Evolutionary conservation across 2,888 invertebrate genomes (phyloP).

Genomic region (Sthenelais limicola): DNA sequence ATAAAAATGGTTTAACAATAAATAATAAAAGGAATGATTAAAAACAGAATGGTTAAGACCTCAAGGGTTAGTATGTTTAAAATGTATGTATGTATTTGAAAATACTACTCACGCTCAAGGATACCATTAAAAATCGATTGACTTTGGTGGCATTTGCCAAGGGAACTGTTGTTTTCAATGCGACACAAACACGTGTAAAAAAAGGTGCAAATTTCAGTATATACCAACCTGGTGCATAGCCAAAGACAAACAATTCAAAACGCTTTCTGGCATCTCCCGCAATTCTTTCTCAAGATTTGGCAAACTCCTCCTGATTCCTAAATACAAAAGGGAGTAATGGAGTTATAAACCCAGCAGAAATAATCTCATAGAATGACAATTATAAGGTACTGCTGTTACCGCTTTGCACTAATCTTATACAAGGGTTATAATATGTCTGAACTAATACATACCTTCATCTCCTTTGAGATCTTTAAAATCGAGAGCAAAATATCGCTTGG

Average conservation of each 20-base stretch:
- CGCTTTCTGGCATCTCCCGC: constrained; percentile 78
- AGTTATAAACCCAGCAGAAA: not conserved
- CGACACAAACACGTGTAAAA: too few relatives aligned
- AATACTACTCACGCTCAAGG: too few relatives aligned
- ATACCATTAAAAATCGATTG: too few relatives aligned
- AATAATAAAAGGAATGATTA: too few relatives aligned
- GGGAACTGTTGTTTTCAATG: too few relatives aligned
- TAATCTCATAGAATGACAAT: not conserved
- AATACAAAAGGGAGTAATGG: constrained; percentile 32
- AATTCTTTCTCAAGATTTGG: constrained; percentile 79
- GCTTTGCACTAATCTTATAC: too few relatives aligned
- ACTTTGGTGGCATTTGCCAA: too few relatives aligned
- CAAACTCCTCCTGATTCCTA: constrained; percentile 75
- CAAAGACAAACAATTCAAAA: constrained; percentile 81
- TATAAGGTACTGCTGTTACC: not conserved
- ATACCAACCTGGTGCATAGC: constrained; percentile 88
- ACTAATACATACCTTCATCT: constrained; percentile 56
- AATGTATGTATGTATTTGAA: too few relatives aligned
- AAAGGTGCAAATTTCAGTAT: too few relatives aligned
- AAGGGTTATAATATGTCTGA: not conserved
- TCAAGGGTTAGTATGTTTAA: too few relatives aligned
- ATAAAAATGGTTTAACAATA: too few relatives aligned
- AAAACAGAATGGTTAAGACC: too few relatives aligned
- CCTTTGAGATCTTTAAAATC: constrained; percentile 65
- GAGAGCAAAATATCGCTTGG: constrained; percentile 63